Conservation (phyloP, 2,888 invertebrate species). For the Metellina segmentata region DNA sequence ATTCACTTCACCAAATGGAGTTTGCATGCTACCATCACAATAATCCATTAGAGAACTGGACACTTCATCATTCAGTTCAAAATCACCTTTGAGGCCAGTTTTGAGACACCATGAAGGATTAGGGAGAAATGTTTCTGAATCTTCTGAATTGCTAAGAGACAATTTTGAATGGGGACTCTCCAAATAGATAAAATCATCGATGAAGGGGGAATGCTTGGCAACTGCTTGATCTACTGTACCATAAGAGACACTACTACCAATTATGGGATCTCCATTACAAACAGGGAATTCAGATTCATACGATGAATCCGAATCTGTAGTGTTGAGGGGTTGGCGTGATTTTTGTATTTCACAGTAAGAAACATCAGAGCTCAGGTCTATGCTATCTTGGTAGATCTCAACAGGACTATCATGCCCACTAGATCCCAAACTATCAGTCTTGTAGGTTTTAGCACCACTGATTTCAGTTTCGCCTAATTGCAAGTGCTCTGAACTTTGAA, state of each 20-base stretch:
- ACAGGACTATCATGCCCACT: neutral
- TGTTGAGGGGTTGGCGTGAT: neutral
- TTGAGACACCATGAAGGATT: neutral
- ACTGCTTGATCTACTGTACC: neutral
- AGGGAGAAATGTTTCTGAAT: constrained; percentile 18
- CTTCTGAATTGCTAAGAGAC: constrained; percentile 2
- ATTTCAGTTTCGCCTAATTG: neutral
- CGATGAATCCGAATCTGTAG: neutral
- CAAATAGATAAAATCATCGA: neutral
- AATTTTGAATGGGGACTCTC: constrained; percentile 23
- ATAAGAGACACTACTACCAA: neutral
- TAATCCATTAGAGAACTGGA: constrained; percentile 22
- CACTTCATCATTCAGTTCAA: neutral
- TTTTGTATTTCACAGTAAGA: neutral
- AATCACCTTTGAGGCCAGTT: constrained; percentile 3
- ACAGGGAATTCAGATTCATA: neutral
- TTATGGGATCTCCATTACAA: neutral
- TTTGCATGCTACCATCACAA: constrained; percentile 8
- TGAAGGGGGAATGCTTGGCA: constrained; percentile 39
- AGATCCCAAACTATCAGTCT: neutral
- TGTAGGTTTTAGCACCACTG: neutral
- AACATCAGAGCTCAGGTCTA: neutral
- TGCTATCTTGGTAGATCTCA: neutral
- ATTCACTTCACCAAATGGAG: neutral
- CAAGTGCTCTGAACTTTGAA: neutral